Percentiles rank a stretch among this genome's conserved stretches.
Evolutionary conservation across 2,113 vertebrate species (phyloP).

Genomic region (Nicator chloris): DNA sequence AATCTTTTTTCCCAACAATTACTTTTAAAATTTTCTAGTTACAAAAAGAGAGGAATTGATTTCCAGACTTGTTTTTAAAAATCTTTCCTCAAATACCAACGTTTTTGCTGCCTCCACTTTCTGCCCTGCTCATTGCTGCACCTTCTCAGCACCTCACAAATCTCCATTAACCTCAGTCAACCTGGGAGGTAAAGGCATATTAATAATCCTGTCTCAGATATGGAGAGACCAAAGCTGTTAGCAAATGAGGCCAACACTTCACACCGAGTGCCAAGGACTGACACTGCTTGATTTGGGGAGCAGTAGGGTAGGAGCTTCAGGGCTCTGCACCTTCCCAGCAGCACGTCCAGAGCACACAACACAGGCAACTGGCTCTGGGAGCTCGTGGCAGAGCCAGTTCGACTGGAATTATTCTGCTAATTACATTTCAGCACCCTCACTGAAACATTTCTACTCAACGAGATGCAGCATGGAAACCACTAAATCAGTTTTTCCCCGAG

Average conservation of each 20-base stretch:
- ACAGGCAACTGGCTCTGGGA: neutral
- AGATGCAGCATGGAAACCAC: neutral
- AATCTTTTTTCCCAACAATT: rapidly evolving
- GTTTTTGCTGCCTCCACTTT: neutral
- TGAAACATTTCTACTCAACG: neutral
- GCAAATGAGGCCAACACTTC: neutral
- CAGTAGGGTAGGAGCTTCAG: neutral
- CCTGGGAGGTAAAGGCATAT: neutral
- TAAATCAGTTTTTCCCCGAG: neutral
- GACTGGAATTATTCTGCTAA: neutral
- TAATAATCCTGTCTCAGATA: neutral
- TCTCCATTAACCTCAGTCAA: conserved; percentile 41
- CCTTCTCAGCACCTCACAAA: conserved; percentile 7
- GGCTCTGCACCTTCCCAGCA: neutral
- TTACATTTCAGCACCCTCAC: neutral
- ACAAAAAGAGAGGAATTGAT: neutral
- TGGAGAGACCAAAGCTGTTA: neutral
- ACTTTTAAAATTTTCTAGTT: neutral
- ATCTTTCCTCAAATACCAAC: neutral
- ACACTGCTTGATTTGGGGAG: neutral
- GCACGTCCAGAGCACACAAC: neutral
- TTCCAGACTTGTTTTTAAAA: neutral
- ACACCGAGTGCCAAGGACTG: rapidly evolving
- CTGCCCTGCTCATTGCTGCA: neutral
- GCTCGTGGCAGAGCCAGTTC: neutral